Conservation (phyloP, 2,797 vertebrate genomes). For the Champsocephalus gunnari region DNA sequence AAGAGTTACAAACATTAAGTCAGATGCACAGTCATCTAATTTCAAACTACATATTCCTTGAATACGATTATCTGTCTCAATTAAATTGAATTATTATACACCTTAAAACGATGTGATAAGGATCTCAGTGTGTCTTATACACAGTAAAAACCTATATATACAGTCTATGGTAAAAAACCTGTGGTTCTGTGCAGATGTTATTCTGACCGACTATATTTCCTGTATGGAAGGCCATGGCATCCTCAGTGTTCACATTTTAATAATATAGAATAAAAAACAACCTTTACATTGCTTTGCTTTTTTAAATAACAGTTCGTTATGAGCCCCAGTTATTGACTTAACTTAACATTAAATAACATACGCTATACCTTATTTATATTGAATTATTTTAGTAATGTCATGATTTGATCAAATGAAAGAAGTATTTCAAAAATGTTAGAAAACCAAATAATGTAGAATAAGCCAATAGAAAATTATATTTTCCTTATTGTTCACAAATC, state of each 20-base stretch:
- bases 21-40: slow-evolving; percentile 54
- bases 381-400: not conserved
- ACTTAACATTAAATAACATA: not conserved
- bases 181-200: not conserved
- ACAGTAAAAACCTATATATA: slow-evolving; percentile 31
- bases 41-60: slow-evolving; percentile 66
- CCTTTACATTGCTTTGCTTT: not conserved
- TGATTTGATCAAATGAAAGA: not conserved
- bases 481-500: not conserved
- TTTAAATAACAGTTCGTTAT: not conserved
- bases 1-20: slow-evolving; percentile 31
- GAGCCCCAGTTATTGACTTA: not conserved
- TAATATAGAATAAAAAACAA: not conserved
- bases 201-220: not conserved
- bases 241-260: slow-evolving; percentile 4
- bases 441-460: not conserved
- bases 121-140: slow-evolving; percentile 31
- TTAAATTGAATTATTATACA: slow-evolving; percentile 63
- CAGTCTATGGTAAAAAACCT: slow-evolving; percentile 1
- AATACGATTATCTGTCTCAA: slow-evolving; percentile 69
- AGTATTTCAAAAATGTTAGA: not conserved
- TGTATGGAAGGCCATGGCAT: not conserved
- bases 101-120: slow-evolving; percentile 72
- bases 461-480: too few relatives aligned
- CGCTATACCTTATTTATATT: not conserved